Percentiles rank a stretch among this genome's conserved stretches.
phyloP scores from a whole-genome alignment of 2,113 vertebrate genomes.

The Poeciliopsis retropinna region DNA sequence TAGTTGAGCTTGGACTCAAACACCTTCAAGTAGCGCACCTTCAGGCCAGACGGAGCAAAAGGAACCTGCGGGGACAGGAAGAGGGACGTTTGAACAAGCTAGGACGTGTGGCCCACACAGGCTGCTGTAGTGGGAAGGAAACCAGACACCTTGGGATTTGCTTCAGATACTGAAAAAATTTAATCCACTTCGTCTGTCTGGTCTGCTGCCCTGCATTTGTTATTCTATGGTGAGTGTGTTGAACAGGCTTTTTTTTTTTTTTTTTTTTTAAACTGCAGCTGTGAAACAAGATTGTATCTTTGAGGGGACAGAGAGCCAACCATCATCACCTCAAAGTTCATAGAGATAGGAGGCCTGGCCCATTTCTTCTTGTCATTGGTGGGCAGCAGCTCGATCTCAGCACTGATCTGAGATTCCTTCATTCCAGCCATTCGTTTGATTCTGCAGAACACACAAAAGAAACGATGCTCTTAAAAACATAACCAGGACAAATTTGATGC shows the following conservation, averaged over 20 bases:
- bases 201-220: not conserved
- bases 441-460: conserved; percentile 68
- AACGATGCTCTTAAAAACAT: not conserved
- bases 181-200: not conserved
- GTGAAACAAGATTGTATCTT: not conserved
- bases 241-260: not conserved
- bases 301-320: not conserved
- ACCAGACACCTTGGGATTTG: not conserved
- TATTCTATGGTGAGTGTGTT: not conserved
- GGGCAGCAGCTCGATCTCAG: conserved; percentile 97
- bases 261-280: too few relatives aligned
- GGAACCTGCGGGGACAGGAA: conserved; percentile 83
- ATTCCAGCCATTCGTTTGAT: conserved; percentile 99
- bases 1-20: conserved; percentile 99
- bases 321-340: conserved; percentile 96
- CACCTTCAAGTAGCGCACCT: conserved; percentile 99
- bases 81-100: not conserved
- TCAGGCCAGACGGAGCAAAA: conserved; percentile 96
- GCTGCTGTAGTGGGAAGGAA: not conserved
- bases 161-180: not conserved
- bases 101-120: conserved; percentile 7
- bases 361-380: conserved; percentile 99
- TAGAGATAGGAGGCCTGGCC: conserved; percentile 98
- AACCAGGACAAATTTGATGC: not conserved
- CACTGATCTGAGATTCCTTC: conserved; percentile 99